Base-by-base conservation (phyloP, 2,113 vertebrate genomes). In the Coptodon bakossiorum region DNA sequence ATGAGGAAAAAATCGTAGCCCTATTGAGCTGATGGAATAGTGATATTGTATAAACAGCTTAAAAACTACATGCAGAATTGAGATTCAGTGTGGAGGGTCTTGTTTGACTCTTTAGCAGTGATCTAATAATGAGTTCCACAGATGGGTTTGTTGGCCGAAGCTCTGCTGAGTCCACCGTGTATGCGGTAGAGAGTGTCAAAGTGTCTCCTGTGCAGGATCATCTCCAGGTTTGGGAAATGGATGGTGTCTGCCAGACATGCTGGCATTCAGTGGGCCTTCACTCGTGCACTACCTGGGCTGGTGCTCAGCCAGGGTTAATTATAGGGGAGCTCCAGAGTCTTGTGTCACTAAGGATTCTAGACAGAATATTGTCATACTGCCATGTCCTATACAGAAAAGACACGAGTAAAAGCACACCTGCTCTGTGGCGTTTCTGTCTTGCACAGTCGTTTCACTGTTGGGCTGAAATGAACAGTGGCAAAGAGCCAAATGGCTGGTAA, bases 231-330 rank as follows among this genome's bases (percentile, higher is more conserved):
- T 89, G 86, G 93, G 94, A 93, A 95, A 95, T 94, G 89, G 90
- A 94, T 94, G 94, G 91, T 87, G 94, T 95, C 94, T 96, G 97
- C 95, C 96, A 96, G 95, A 94, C 91, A 92, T 81, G 90, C 94
- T 96, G 96, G 96, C 97, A 96, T 90, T 89, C 94, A 59, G 86
- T 89, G 83, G 87, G 86, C 84, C 81, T 88, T 91, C 93, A 95
- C 91, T 93, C 88, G 90, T 91, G 90, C 92, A 86, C 92, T 97
- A 97, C 96, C 96, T 97, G 94, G 89, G 90, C 95, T 97, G 96
- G 96, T 96, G 94, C 92, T 83, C 45, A 88, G 95, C 97, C 96
- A 97, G 95, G 96, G 96, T 97, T 97, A 97, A 97, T 97, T 97
- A 96, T 97, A 97, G 97, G 92, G 90, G 93, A 94, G 93, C 96